Evolutionary conservation across 2,797 vertebrate species (phyloP).

Genomic region (Setipinna tenuifilis): DNA sequence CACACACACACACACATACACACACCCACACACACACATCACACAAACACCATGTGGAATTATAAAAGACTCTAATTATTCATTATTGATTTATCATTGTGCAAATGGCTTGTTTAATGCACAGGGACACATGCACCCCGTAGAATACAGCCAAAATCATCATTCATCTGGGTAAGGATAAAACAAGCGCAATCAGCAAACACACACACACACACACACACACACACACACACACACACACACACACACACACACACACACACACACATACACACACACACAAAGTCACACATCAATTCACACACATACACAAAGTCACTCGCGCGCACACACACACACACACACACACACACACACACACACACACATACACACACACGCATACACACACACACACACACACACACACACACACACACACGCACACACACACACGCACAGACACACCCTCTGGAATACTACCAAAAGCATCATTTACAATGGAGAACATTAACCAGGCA

Average conservation of each 20-base stretch:
- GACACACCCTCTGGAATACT: constrained; percentile 12
- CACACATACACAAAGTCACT: background rate
- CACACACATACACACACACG: constrained; percentile 11
- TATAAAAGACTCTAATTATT: constrained; percentile 15
- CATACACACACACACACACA: constrained; percentile 14
- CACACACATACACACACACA: constrained; percentile 12
- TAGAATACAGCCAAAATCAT: constrained; percentile 25
- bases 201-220: constrained; percentile 28
- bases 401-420: constrained; percentile 13
- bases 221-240: constrained; percentile 9
- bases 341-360: constrained; percentile 25
- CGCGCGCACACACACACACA: background rate
- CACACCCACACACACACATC: constrained; percentile 3
- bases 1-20: constrained; percentile 33
- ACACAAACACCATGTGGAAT: background rate
- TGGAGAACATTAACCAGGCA: constrained; percentile 18
- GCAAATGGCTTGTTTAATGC: constrained; percentile 23
- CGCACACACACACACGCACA: background rate
- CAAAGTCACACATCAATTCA: too few relatives aligned
- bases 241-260: constrained; percentile 25
- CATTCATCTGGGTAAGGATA: constrained; percentile 2
- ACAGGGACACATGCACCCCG: constrained; percentile 10
- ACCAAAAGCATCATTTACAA: constrained; percentile 21
- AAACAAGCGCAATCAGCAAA: background rate
- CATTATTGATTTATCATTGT: constrained; percentile 24